phyloP scores from a whole-genome alignment of 2,888 invertebrate genomes.

The Ophion ventricosus region DNA sequence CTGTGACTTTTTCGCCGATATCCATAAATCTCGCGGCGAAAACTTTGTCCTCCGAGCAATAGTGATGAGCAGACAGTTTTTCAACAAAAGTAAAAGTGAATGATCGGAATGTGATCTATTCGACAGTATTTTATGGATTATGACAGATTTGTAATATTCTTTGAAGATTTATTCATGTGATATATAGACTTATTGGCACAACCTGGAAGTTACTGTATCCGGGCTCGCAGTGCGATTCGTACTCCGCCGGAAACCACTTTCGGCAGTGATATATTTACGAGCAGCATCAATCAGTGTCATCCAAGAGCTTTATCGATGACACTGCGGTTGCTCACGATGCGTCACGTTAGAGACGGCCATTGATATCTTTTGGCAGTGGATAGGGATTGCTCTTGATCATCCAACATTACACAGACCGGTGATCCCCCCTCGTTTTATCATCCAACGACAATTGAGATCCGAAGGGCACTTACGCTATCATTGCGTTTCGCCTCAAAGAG shows the following conservation, averaged over 20 bases:
- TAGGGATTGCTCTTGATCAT: slow-evolving; percentile 37
- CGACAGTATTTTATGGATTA: slow-evolving; percentile 4
- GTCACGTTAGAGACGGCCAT: slow-evolving; percentile 41
- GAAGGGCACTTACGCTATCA: background rate
- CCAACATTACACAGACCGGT: background rate
- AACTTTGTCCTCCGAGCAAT: background rate
- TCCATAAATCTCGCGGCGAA: too few relatives aligned
- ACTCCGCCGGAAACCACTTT: background rate
- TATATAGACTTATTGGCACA: slow-evolving; percentile 43
- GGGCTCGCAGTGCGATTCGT: background rate
- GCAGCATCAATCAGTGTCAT: slow-evolving; percentile 61
- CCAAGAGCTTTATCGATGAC: slow-evolving; percentile 59
- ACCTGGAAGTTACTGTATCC: slow-evolving; percentile 29
- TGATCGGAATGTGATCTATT: background rate
- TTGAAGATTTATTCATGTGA: slow-evolving; percentile 38
- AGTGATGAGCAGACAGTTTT: background rate
- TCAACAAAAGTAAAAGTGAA: background rate
- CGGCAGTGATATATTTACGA: slow-evolving; percentile 49
- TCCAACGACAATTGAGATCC: background rate
- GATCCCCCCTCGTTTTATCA: background rate
- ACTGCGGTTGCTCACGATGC: slow-evolving; percentile 46
- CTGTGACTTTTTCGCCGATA: too few relatives aligned
- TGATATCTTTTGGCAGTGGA: slow-evolving; percentile 45
- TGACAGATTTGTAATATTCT: slow-evolving; percentile 43
- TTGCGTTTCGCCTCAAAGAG: background rate